Evolutionary conservation across 2,888 invertebrate species (phyloP), one percentile per base, ranked within the genome.

Genomic region (Trachelus troglodyta): DNA sequence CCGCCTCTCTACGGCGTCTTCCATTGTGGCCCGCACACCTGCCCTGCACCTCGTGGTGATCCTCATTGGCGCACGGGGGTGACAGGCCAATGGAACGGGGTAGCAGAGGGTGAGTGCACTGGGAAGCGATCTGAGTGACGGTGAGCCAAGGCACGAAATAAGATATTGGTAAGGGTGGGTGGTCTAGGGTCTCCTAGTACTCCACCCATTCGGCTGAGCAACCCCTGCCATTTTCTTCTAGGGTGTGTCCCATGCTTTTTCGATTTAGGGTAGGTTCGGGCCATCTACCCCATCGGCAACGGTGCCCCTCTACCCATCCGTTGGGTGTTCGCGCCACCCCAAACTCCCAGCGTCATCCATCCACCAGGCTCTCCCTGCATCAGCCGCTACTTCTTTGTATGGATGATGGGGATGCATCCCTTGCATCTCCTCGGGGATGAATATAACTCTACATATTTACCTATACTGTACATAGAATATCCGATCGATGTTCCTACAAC

Each of bases 241-340:
- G 89, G 90, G 89, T 89, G 89, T 89, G 89, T 90, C 90, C 84
- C 85, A 83, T 87, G 84, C 86, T 87, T 86, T 85, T 88, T 87
- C 89, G 87, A 89, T 90, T 89, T 89, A 85, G 87, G 89, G 86
- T 87, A 87, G 87, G 85, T 89, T 89, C 87, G 87, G 84, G 78
- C 80, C 73, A 81, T 78, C 78, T 79, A 75, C 74, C 77, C 79
- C 79, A 30, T 15, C 69, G 40, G 3, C 68, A 74, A 74, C 31
- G 69, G 73, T 71, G 77, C 71, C 73, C 69, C 37, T 73, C 73
- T n/a, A 56, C 56, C 23, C 23, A 56, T 23, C 56, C 23, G 35
- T 35, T 34, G 23, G 15, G 37, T 15, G 71, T n/a, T 23, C 3
- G 74, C 79, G 3, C 68, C 73, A 56, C 23, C 34, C 74, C 68